Evolutionary conservation across 2,113 vertebrate genomes (phyloP), one percentile per base, ranked within the genome.

Genomic region (Picathartes gymnocephalus): DNA sequence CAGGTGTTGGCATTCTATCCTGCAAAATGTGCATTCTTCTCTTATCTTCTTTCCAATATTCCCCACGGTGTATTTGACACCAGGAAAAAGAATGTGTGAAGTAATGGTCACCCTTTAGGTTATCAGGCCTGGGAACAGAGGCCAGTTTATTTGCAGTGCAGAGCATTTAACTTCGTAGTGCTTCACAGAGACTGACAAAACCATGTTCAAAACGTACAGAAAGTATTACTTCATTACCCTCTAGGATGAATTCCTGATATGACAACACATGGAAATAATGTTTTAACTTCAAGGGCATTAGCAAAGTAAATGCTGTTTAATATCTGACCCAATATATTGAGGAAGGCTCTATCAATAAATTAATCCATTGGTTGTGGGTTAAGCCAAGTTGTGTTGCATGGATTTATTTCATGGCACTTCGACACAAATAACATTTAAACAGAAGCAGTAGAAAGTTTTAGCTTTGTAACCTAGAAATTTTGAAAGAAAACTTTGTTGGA

Each of bases 21-120:
- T 37, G 40, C 1, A 1, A 91, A 89, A 76, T 44, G 18, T 65
- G 13, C 87, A 82, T 97, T 96, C 76, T 93, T 95, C 74, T 92
- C 95, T 96, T 95, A 95, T 92, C 94, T 85, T 42, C 50, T 81
- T 83, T 61, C 50, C 85, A 54, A 4, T 80, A 62, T 61, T 91
- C 42, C 45, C 42, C 3, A 1, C 1, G 0, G 81, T 15, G 30
- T 64, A 8, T 37, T 54, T 90, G 93, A 77, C 85, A 92, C 39
- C 64, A 68, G 65, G 45, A 78, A 78, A 56, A 96, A 71, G 58
- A 88, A 93, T 80, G 81, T 88, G 87, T 85, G 81, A 77, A 79
- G 51, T 76, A 91, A 82, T 77, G 71, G 71, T 53, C 81, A 69
- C 68, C 33, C 9, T 80, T 76, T 30, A 77, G 58, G 27, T 93